A percentile compares a stretch with the other conserved stretches of the same genome.
These are phyloP conservation scores for Artibeus jamaicensis DNA, from an alignment of 2,797 vertebrate species.

Conservation along the genomic window DNA sequence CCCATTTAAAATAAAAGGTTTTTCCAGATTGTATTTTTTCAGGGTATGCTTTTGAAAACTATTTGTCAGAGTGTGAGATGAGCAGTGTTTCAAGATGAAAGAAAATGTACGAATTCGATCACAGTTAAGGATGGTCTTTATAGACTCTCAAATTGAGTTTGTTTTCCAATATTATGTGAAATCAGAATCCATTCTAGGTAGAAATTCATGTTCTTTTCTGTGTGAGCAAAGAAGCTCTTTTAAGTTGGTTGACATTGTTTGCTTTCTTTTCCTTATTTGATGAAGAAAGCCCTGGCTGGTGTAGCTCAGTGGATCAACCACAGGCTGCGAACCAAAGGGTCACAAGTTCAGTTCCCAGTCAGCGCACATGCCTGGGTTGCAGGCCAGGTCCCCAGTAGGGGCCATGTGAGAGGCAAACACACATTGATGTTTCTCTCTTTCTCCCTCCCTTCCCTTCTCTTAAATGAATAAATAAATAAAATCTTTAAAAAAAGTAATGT, in stretches of 20 bases:
- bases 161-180: not conserved
- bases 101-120: not conserved
- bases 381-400: no score
- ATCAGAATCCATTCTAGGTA: not conserved
- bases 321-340: no score
- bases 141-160: not conserved
- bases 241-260: not conserved
- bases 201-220: constrained; percentile 21
- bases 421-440: no score
- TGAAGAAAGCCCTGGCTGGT: no score
- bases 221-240: not conserved
- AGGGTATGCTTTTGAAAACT: not conserved
- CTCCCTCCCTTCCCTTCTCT: no score
- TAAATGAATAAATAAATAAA: no score
- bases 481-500: not conserved
- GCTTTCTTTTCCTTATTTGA: constrained; percentile 1
- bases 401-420: no score
- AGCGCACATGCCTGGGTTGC: no score
- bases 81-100: not conserved
- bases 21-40: not conserved
- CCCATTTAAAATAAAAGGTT: constrained; percentile 5
- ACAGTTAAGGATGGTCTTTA: not conserved
- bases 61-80: not conserved
- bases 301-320: no score
- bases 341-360: no score